phyloP scores from a whole-genome alignment of 2,113 vertebrate genomes.

The Rhinichthys klamathensis region DNA sequence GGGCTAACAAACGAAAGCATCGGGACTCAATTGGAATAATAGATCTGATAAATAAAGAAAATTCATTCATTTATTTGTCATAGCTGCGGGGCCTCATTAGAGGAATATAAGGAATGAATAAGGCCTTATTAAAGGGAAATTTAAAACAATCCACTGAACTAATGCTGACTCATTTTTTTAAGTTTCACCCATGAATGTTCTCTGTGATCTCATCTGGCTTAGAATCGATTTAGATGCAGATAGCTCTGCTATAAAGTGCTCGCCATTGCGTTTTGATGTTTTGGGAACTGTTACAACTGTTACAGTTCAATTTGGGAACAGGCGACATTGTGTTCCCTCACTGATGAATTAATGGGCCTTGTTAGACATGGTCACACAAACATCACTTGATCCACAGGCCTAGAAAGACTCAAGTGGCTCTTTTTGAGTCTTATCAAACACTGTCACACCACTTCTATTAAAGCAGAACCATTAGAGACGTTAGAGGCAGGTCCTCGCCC shows the following conservation, averaged over 20 bases:
- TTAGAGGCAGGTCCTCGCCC: slow-evolving; percentile 63
- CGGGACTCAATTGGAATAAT: neutral
- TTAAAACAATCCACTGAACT: slow-evolving; percentile 20
- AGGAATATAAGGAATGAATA: slow-evolving; percentile 23
- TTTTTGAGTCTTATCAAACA: slow-evolving; percentile 67
- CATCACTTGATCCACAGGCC: slow-evolving; percentile 65
- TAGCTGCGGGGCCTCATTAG: slow-evolving; percentile 40
- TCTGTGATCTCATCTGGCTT: slow-evolving; percentile 25
- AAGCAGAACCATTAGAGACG: slow-evolving; percentile 61
- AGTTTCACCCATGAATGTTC: slow-evolving; percentile 26
- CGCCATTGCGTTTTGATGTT: slow-evolving; percentile 15
- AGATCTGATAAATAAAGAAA: slow-evolving; percentile 11
- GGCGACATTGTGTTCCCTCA: slow-evolving; percentile 62
- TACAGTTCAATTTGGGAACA: slow-evolving; percentile 39
- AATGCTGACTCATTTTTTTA: slow-evolving; percentile 27
- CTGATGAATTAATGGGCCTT: slow-evolving; percentile 60
- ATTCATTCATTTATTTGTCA: neutral
- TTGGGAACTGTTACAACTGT: slow-evolving; percentile 28
- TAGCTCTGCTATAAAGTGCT: neutral
- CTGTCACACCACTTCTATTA: slow-evolving; percentile 68
- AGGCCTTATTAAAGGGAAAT: slow-evolving; percentile 39
- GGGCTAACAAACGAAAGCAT: slow-evolving; percentile 9
- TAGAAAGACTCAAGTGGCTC: slow-evolving; percentile 62
- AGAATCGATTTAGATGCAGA: slow-evolving; percentile 15
- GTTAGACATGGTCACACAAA: slow-evolving; percentile 64